Percentiles rank a stretch among this genome's conserved stretches.
Conservation (phyloP, 2,797 vertebrate species). For the Dromococcyx pavoninus region DNA sequence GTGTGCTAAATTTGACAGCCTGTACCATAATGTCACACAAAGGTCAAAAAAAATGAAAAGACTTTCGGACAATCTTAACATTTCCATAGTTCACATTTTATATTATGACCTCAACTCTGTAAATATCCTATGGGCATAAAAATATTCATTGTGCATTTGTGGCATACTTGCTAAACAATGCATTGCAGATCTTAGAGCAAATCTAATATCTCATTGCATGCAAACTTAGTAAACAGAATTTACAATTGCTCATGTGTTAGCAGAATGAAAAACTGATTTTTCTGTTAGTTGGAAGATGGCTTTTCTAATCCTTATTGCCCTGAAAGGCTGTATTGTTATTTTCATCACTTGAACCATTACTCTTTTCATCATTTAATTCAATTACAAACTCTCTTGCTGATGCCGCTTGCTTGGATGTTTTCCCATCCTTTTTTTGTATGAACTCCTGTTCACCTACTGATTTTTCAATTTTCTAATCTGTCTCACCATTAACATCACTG, state of each 20-base stretch:
- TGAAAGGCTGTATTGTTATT: slow-evolving; percentile 63
- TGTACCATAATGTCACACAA: background rate
- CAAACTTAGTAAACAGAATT: slow-evolving; percentile 37
- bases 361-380: slow-evolving; percentile 66
- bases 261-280: slow-evolving; percentile 55
- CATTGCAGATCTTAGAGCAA: background rate
- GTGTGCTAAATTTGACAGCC: background rate
- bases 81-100: background rate
- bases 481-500: background rate
- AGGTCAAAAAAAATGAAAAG: background rate
- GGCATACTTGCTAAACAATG: background rate
- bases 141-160: background rate
- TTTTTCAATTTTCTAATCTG: slow-evolving; percentile 43
- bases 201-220: slow-evolving; percentile 16
- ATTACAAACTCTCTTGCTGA: slow-evolving; percentile 49
- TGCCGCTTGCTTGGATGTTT: background rate
- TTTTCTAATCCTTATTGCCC: slow-evolving; percentile 29
- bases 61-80: background rate
- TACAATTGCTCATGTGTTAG: slow-evolving; percentile 60
- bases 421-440: slow-evolving; percentile 35
- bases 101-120: background rate
- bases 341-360: slow-evolving; percentile 54
- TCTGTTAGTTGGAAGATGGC: slow-evolving; percentile 39
- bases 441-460: slow-evolving; percentile 46
- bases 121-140: slow-evolving; percentile 14